Percentiles rank a stretch among this genome's conserved stretches.
Evolutionary conservation across 2,797 vertebrate genomes (phyloP).

Genomic region (Betta splendens): DNA sequence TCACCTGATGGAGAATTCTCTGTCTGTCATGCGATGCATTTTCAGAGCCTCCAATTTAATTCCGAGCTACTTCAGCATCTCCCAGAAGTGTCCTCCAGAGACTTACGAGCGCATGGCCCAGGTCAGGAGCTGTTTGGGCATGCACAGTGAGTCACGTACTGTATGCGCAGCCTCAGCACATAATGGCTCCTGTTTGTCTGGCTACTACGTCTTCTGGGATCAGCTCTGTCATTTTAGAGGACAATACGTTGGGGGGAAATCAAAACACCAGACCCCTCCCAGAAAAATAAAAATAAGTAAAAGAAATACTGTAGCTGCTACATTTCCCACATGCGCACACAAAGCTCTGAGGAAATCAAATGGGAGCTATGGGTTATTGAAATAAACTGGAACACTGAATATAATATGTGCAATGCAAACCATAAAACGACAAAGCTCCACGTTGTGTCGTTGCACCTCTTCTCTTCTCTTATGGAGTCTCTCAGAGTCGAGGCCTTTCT

Average conservation of each 20-base stretch:
- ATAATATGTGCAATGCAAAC: no score
- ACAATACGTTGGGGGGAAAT: conserved; percentile 24
- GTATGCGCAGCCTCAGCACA: conserved; percentile 60
- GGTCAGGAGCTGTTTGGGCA: conserved; percentile 50
- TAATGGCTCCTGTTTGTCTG: conserved; percentile 52
- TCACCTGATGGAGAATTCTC: conserved; percentile 42
- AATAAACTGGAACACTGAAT: no score
- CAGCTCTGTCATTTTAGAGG: conserved; percentile 33
- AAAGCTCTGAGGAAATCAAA: conserved; percentile 45
- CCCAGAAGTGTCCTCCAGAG: conserved; percentile 57
- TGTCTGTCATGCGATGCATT: conserved; percentile 48
- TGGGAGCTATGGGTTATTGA: conserved; percentile 24
- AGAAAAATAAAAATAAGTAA: no score
- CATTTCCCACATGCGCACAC: conserved; percentile 8
- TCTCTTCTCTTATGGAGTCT: no score
- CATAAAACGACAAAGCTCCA: conserved; percentile 13
- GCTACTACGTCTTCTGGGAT: conserved; percentile 50
- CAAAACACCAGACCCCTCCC: no score
- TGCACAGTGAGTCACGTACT: conserved; percentile 44
- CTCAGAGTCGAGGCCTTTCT: no score
- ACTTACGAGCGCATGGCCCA: conserved; percentile 54
- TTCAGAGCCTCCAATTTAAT: conserved; percentile 60
- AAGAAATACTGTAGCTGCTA: background rate
- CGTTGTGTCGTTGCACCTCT: no score
- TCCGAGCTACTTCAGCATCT: conserved; percentile 59